Evolutionary conservation across 1,140 invertebrate species (phyloP), one percentile per base, ranked within the genome.

Genomic region (Drosophila sechellia): DNA sequence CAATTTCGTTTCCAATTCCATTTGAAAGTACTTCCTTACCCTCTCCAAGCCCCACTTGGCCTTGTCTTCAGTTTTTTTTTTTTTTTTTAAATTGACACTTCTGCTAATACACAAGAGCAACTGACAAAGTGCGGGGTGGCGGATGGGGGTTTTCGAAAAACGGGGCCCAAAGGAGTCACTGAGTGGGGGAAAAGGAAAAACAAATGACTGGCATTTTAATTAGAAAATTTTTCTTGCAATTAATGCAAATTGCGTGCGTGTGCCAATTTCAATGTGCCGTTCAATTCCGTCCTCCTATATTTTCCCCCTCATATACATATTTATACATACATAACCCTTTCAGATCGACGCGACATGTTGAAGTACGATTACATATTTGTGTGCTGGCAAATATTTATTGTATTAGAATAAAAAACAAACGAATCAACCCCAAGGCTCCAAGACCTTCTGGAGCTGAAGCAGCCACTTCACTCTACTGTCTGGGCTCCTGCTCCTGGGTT

Each of bases 191-290:
- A 37, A 64, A 50, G n/a, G 43, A 65, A 48, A 61, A 48, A 48
- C 59, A 71, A 68, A 80, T 87, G 81, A 83, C 81, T 83, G 87
- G 86, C 86, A 90, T 90, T 90, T 90, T 90, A 90, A 90, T 90
- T 90, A 87, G 81, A 90, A 90, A 90, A 87, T 90, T 90, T 87
- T 86, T 77, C 87, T 80, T 90, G 86, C 86, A 90, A 90, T 90
- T 90, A 90, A 90, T 86, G 86, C 78, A 85, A 90, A 90, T 90
- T 86, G 81, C 86, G 86, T 90, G 86, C 85, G 75, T 90, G 81
- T 90, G 77, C 85, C 81, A 90, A 89, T 84, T 90, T 81, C 84
- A 79, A 83, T 83, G 75, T 66, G 43, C 66, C 60, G 61, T 81
- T 79, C 79, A 81, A 87, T 85, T 80, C 77, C 57, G 37, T 45